phyloP scores from a whole-genome alignment of 2,797 vertebrate species.

The Odontamblyopus rebecca region DNA sequence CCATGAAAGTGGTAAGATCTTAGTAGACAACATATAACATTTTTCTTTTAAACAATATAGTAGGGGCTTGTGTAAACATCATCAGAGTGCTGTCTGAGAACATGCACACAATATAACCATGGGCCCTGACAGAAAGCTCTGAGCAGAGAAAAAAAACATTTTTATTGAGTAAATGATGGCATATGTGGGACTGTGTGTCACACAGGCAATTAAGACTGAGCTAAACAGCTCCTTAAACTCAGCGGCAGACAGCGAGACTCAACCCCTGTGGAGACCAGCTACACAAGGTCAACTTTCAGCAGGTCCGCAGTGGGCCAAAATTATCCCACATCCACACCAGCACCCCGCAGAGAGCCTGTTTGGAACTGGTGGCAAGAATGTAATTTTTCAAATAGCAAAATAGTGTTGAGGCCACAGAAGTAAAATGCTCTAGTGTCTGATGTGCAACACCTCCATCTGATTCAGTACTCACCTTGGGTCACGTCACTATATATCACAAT shows the following conservation, averaged over 20 bases:
- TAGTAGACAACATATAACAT: no score
- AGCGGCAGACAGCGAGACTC: constrained; percentile 47
- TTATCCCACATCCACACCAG: neutral
- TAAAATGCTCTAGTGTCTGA: neutral
- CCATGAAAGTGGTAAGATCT: no score
- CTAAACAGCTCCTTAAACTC: constrained; percentile 46
- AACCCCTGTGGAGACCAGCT: constrained; percentile 40
- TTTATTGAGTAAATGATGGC: constrained; percentile 10
- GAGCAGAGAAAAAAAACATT: neutral
- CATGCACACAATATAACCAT: no score
- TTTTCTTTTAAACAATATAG: no score
- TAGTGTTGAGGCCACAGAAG: no score
- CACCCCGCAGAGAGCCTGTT: constrained; percentile 56
- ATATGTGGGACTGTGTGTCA: constrained; percentile 38
- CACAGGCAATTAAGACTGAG: constrained; percentile 56
- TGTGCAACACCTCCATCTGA: neutral
- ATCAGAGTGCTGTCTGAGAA: no score
- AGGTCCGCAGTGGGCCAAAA: constrained; percentile 54
- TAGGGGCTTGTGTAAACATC: no score
- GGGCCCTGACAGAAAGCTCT: no score
- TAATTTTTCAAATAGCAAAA: constrained; percentile 33
- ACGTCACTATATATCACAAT: no score
- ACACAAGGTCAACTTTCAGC: constrained; percentile 53
- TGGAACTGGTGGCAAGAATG: constrained; percentile 56
- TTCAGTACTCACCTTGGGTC: no score